Conservation (phyloP, 2,113 vertebrate genomes). For the Periophthalmus modestus region DNA sequence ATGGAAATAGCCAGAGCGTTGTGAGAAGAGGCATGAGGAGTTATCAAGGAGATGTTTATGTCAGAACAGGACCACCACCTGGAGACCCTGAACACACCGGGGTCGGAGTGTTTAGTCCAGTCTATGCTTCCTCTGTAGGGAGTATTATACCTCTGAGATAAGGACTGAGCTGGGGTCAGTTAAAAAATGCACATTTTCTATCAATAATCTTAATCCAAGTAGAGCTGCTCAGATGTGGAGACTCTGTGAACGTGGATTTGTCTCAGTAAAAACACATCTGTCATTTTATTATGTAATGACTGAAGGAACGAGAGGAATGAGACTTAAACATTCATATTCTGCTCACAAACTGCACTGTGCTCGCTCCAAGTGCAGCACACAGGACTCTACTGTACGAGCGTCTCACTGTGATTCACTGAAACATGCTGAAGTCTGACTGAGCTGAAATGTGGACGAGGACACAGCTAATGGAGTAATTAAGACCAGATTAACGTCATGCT, state of each 20-base stretch:
- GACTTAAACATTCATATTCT: neutral
- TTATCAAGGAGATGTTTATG: too few relatives aligned
- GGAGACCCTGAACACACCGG: too few relatives aligned
- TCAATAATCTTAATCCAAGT: too few relatives aligned
- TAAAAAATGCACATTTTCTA: too few relatives aligned
- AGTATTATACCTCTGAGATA: too few relatives aligned
- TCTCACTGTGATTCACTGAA: neutral
- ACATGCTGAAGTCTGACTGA: slow-evolving; percentile 5
- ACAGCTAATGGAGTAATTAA: slow-evolving; percentile 69
- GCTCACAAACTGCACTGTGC: neutral
- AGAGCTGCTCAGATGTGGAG: too few relatives aligned
- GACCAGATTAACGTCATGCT: slow-evolving; percentile 56
- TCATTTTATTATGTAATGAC: neutral
- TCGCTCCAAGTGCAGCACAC: neutral
- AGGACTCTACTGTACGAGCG: neutral
- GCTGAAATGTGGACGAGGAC: slow-evolving; percentile 33
- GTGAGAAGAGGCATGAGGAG: too few relatives aligned
- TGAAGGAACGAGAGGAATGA: neutral
- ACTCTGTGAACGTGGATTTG: neutral
- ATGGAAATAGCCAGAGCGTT: too few relatives aligned
- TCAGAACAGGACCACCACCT: too few relatives aligned
- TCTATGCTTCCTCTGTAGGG: too few relatives aligned
- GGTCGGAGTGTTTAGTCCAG: too few relatives aligned
- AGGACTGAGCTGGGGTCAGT: too few relatives aligned
- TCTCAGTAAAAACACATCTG: neutral